phyloP scores from a whole-genome alignment of 2,797 vertebrate species.

The Apodemus agrarius region DNA sequence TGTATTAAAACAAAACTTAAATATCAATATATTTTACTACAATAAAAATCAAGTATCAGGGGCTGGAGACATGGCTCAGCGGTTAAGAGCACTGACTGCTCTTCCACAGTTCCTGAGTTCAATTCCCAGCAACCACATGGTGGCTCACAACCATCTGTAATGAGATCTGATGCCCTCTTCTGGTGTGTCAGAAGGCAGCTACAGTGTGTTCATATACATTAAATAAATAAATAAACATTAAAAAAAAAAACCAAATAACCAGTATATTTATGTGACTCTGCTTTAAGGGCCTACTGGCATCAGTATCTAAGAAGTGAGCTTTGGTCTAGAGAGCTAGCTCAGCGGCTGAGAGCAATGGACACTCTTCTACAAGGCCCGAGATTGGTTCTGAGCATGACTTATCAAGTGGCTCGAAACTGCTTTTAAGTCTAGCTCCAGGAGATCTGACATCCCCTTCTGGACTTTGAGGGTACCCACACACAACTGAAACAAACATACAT shows the following conservation, averaged over 20 bases:
- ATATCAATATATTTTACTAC: background rate
- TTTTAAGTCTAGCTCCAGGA: background rate
- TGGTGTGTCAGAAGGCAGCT: background rate
- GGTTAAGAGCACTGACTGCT: background rate
- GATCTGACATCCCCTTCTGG: background rate
- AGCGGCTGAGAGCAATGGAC: background rate
- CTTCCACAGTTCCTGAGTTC: background rate
- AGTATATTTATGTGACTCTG: background rate
- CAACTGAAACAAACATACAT: background rate
- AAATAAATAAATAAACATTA: background rate
- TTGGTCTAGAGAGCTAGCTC: background rate
- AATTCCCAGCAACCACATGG: background rate
- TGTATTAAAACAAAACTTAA: background rate
- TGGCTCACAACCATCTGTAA: background rate
- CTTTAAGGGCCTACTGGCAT: constrained; percentile 18
- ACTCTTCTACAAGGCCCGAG: background rate
- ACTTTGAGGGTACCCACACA: background rate
- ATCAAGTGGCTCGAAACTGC: background rate
- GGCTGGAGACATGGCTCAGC: background rate
- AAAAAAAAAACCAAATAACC: too few species aligned
- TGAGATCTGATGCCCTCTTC: background rate
- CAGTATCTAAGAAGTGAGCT: background rate
- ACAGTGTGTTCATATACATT: background rate
- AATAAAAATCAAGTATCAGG: background rate
- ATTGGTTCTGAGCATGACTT: background rate